Evolutionary conservation across 2,113 vertebrate species (phyloP), one percentile per base, ranked within the genome.

Genomic region (Dicaeum eximium): DNA sequence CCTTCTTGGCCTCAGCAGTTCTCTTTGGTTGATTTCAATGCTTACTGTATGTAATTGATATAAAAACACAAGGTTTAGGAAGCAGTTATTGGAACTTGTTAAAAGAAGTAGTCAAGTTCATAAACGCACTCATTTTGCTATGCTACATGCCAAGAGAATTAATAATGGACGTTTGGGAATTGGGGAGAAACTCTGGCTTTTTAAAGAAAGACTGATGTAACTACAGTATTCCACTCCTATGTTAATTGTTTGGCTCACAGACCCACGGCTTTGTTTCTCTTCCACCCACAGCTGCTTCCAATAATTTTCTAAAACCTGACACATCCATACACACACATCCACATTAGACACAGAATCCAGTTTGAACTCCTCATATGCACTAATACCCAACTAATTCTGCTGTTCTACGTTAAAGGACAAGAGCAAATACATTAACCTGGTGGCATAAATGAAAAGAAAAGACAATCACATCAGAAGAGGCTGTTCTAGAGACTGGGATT

Each of bases 31-130:
- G 97, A 98, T 97, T 98, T 97, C 97, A 96, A 92, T 96, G 96
- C 97, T 98, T 97, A 97, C 96, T 97, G 95, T 98, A 97, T 97
- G 97, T 98, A 98, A 98, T 98, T 98, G 97, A 98, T 98, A 98
- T 97, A 97, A 98, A 98, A 98, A 98, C 98, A 98, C 94, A 93
- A 97, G 93, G 93, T 98, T 98, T 98, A 98, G 97, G 97, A 98
- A 98, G 97, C 97, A 97, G 96, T 97, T 98, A 98, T 97, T 97
- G 97, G 98, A 98, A 97, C 98, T 97, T 98, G 98, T 98, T 98
- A 98, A 98, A 98, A 98, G 98, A 98, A 98, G 98, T 94, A 98
- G 97, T 97, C 98, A 97, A 98, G 97, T 97, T 97, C 95, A 97
- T 96, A 98, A 98, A 98, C 94, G 93, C 97, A 98, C 96, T 98